These are phyloP conservation scores for Alligator mississippiensis DNA, from an alignment of 2,113 vertebrate species.

Conservation along the genomic window DNA sequence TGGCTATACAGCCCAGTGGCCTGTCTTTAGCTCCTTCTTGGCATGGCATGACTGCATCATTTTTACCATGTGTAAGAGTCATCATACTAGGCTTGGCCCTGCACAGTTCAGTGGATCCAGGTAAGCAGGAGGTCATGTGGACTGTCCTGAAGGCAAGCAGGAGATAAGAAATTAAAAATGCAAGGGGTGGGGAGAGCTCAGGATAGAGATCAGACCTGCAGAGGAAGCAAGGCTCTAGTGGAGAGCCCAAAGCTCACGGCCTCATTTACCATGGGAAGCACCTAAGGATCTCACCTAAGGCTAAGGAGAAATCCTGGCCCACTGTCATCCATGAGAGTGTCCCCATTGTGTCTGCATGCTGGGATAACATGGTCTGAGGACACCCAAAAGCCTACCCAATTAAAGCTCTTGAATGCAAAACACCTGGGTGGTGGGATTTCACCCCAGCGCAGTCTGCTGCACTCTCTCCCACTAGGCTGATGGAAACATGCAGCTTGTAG, in stretches of 20 bases:
- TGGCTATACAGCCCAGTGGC: background rate
- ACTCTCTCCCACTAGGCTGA: no score
- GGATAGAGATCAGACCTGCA: no score
- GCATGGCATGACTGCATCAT: accelerated
- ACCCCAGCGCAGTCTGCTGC: background rate
- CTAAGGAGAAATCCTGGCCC: background rate
- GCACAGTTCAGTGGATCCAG: background rate
- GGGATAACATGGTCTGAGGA: no score
- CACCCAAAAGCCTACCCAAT: no score
- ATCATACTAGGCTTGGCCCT: background rate
- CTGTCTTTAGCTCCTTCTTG: background rate
- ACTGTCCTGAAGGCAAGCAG: background rate
- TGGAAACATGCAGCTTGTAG: background rate
- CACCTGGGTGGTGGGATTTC: background rate
- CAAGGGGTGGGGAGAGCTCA: no score
- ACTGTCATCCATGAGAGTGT: background rate
- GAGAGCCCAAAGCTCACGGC: no score
- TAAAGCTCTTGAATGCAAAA: no score
- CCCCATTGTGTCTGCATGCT: background rate
- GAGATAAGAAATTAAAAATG: background rate
- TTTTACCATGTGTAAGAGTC: background rate
- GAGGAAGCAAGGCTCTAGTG: background rate
- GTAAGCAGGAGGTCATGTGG: background rate
- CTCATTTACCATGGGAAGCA: no score
- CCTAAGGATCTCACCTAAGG: background rate